A percentile compares a stretch with the other conserved stretches of the same genome.
Evolutionary conservation across 1,140 invertebrate genomes (phyloP).

Genomic region (Ceratina calcarata): DNA sequence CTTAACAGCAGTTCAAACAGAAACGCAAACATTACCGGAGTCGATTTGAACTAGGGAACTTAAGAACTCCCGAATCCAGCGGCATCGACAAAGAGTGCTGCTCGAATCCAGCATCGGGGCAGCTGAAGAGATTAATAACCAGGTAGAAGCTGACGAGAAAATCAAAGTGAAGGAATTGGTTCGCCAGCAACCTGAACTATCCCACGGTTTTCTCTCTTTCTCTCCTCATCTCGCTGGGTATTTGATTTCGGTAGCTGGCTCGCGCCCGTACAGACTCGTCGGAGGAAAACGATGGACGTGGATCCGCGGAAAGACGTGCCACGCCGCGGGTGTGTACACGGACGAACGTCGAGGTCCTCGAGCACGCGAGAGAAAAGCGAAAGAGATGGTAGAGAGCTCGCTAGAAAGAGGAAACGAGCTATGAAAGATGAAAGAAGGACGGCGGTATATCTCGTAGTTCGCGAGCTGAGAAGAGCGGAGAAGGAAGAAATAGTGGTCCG

Average conservation of each 20-base stretch:
- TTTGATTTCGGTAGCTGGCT: conserved; percentile 64
- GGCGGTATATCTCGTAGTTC: conserved; percentile 45
- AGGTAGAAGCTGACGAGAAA: not conserved
- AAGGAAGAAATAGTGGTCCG: conserved; percentile 61
- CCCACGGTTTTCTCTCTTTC: conserved; percentile 39
- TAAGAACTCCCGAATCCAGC: not conserved
- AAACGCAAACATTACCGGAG: not conserved
- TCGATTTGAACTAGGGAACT: not conserved
- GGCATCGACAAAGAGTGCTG: not conserved
- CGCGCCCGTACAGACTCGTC: conserved; percentile 39
- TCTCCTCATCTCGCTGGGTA: conserved; percentile 28
- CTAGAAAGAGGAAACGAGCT: conserved; percentile 18
- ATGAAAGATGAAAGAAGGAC: conserved; percentile 48
- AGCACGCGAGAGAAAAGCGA: not conserved
- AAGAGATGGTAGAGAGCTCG: too few species aligned
- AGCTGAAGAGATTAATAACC: conserved; percentile 10
- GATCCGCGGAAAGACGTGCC: conserved; percentile 60
- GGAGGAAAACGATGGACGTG: conserved; percentile 58
- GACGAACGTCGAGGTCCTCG: conserved; percentile 8
- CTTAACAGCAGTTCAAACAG: conserved; percentile 7
- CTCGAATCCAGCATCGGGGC: not conserved
- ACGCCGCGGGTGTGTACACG: conserved; percentile 38
- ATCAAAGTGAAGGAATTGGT: not conserved
- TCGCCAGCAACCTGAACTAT: conserved; percentile 21
- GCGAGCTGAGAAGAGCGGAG: conserved; percentile 59